phyloP scores from a whole-genome alignment of 1,140 invertebrate genomes.

The Lepidurus packardi region DNA sequence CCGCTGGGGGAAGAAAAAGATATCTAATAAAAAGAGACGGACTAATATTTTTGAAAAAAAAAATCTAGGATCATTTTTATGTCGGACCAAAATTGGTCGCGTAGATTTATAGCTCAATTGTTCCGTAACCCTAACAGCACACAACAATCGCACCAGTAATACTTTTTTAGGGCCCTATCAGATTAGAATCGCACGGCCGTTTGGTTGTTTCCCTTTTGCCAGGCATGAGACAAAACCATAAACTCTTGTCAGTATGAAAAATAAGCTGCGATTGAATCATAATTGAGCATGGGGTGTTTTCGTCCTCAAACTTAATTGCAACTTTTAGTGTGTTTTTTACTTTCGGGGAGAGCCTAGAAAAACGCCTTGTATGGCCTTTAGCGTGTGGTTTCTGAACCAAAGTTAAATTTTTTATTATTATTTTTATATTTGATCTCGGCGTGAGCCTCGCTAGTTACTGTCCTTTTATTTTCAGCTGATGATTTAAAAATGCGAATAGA shows the following conservation, averaged over 20 bases:
- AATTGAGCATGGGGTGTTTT: constrained; percentile 15
- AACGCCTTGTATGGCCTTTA: not conserved
- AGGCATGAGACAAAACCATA: not conserved
- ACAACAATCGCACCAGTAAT: not conserved
- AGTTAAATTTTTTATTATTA: too few relatives aligned
- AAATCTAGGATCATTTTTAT: not conserved
- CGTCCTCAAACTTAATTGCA: not conserved
- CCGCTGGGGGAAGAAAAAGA: not conserved
- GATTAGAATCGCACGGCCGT: not conserved
- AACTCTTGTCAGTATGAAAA: not conserved
- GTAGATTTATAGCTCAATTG: constrained; percentile 17
- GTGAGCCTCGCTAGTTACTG: too few relatives aligned
- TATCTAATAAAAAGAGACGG: not conserved
- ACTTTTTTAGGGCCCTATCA: not conserved
- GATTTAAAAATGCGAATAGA: too few relatives aligned
- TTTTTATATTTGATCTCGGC: too few relatives aligned
- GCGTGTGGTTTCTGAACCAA: too few relatives aligned
- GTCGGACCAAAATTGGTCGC: constrained; percentile 14
- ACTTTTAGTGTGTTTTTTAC: not conserved
- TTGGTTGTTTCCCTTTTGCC: not conserved
- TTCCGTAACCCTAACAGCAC: not conserved
- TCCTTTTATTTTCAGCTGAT: too few relatives aligned
- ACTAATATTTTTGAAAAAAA: not conserved
- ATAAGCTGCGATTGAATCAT: constrained; percentile 9
- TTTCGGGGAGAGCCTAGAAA: not conserved